Evolutionary conservation across 2,888 invertebrate species (phyloP).

Genomic region (Sinhomidia bicolor): DNA sequence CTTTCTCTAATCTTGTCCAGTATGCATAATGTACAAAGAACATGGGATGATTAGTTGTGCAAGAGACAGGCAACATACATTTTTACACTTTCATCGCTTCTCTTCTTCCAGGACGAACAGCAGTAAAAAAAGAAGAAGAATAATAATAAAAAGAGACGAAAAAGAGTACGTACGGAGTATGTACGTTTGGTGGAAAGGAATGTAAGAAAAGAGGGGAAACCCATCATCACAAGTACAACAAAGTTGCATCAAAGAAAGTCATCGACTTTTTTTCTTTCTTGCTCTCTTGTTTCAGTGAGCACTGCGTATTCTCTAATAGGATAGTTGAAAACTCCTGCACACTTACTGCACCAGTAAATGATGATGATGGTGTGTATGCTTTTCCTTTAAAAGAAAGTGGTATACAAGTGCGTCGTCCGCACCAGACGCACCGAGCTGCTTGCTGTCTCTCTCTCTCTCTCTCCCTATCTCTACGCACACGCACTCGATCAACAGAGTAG

Average conservation of each 20-base stretch:
- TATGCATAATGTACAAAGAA: constrained; percentile 50
- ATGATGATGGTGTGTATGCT: not conserved
- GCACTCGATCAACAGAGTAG: constrained; percentile 39
- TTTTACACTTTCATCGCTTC: constrained; percentile 12
- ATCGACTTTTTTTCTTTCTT: not conserved
- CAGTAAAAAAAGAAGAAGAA: not conserved
- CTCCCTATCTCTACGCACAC: constrained; percentile 30
- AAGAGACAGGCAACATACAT: constrained; percentile 1
- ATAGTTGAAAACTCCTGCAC: not conserved
- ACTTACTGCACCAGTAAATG: not conserved
- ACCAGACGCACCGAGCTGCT: not conserved
- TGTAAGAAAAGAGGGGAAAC: not conserved
- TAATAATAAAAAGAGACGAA: too few relatives aligned
- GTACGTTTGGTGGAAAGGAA: too few relatives aligned
- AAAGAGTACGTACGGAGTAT: too few relatives aligned
- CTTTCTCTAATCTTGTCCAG: constrained; percentile 1
- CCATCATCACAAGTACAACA: not conserved
- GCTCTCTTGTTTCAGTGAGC: too few relatives aligned
- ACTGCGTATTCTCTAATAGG: not conserved
- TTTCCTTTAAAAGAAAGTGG: not conserved
- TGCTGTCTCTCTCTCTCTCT: not conserved
- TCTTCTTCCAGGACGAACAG: constrained; percentile 4
- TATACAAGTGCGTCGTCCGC: not conserved
- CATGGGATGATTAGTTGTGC: constrained; percentile 18
- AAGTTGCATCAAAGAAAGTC: constrained; percentile 22